Percentiles rank a stretch among this genome's conserved stretches.
Evolutionary conservation across 2,888 invertebrate species (phyloP).

Genomic region (Thera britannica): DNA sequence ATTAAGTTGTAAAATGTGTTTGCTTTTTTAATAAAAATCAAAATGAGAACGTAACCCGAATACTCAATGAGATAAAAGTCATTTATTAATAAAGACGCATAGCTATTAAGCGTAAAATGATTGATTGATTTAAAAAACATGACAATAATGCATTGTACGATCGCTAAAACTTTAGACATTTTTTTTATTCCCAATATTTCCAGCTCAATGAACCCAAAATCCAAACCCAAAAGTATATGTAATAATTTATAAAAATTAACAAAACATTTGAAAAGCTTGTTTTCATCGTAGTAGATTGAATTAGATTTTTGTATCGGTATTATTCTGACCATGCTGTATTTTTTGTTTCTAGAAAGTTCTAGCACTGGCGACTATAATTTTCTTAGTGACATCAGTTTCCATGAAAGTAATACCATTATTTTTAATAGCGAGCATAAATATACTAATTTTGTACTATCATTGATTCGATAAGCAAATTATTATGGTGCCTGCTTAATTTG

Average conservation of each 20-base stretch:
- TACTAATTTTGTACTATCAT: no score
- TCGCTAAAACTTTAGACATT: neutral
- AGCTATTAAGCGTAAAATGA: neutral
- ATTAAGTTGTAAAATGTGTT: constrained; percentile 9
- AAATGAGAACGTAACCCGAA: neutral
- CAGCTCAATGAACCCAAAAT: constrained; percentile 11
- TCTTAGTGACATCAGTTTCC: neutral
- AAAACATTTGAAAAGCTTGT: constrained; percentile 7
- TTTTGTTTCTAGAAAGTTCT: neutral
- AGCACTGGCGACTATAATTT: neutral
- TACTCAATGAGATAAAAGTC: neutral
- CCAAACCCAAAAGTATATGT: neutral
- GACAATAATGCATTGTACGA: neutral
- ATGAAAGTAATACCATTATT: no score
- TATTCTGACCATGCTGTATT: neutral
- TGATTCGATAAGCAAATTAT: no score
- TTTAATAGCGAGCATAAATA: no score
- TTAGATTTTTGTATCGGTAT: constrained; percentile 4
- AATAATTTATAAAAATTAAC: neutral
- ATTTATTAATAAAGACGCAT: no score
- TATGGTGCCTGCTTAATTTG: no score
- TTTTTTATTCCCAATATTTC: neutral
- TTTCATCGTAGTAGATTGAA: constrained; percentile 11
- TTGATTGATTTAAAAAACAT: neutral
- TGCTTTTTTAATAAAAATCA: constrained; percentile 1